These are phyloP conservation scores for Pycnonotus jocosus DNA, from an alignment of 2,113 vertebrate genomes.

Conservation along the genomic window DNA sequence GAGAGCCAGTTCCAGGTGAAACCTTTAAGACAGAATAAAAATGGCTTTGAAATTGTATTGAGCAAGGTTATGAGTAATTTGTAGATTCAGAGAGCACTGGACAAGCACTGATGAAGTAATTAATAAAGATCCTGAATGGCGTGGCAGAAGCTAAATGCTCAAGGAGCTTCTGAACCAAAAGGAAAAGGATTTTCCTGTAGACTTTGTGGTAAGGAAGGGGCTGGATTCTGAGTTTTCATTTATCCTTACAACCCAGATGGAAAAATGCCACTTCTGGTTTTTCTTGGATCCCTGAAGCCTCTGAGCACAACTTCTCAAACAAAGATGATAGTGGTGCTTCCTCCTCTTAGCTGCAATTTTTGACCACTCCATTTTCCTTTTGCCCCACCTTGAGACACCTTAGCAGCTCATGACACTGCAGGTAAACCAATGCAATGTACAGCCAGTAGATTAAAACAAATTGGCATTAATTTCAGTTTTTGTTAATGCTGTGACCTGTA, in stretches of 20 bases:
- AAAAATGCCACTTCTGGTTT: neutral
- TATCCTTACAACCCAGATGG: neutral
- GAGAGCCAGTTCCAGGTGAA: neutral
- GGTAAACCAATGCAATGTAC: neutral
- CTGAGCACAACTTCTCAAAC: neutral
- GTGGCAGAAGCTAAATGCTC: neutral
- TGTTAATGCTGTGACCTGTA: neutral
- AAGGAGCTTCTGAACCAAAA: neutral
- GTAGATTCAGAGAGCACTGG: neutral
- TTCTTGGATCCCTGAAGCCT: neutral
- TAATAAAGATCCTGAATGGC: neutral
- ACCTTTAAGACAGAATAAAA: neutral
- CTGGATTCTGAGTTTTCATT: neutral
- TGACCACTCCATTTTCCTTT: neutral
- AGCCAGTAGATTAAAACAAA: neutral
- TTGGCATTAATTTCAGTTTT: neutral
- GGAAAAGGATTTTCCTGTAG: neutral
- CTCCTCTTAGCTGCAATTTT: neutral
- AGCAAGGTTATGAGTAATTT: neutral
- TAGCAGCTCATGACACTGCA: neutral
- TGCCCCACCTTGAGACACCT: rapidly evolving
- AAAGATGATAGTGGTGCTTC: neutral
- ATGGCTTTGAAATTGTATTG: neutral
- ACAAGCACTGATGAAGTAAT: neutral
- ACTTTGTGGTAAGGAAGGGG: neutral